A percentile compares a stretch with the other conserved stretches of the same genome.
phyloP scores from a whole-genome alignment of 2,888 invertebrate species.

The Marasmarcha lunaedactyla region DNA sequence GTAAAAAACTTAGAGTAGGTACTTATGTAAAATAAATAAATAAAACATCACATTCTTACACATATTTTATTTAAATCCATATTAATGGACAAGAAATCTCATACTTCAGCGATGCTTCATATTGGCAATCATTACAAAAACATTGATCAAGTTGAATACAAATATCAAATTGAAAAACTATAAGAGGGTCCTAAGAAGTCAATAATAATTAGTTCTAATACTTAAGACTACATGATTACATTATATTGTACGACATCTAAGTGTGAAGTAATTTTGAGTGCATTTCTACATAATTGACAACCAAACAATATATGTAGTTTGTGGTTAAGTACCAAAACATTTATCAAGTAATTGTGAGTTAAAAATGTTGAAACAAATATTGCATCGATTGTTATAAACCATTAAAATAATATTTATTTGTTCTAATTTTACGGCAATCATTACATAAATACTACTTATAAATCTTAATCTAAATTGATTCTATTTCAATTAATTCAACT shows the following conservation, averaged over 20 bases:
- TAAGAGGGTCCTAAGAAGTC: slow-evolving; percentile 44
- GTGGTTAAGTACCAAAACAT: too few relatives aligned
- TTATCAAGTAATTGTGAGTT: too few relatives aligned
- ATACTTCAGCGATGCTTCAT: slow-evolving; percentile 51
- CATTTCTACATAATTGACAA: slow-evolving; percentile 14
- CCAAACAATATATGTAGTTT: too few relatives aligned
- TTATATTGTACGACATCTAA: slow-evolving; percentile 22
- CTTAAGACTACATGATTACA: slow-evolving; percentile 51
- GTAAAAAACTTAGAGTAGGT: neutral
- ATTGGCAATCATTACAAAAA: slow-evolving; percentile 37
- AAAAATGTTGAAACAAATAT: too few relatives aligned
- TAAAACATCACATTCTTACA: slow-evolving; percentile 30
- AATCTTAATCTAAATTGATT: too few relatives aligned
- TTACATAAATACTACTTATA: too few relatives aligned
- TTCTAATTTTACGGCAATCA: too few relatives aligned
- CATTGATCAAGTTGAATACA: slow-evolving; percentile 44
- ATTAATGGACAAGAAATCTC: slow-evolving; percentile 53
- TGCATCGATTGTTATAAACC: too few relatives aligned
- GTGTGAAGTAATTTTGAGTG: slow-evolving; percentile 19
- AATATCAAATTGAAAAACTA: slow-evolving; percentile 57
- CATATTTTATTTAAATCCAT: slow-evolving; percentile 53
- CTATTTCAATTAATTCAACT: too few relatives aligned
- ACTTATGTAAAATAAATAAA: slow-evolving; percentile 11
- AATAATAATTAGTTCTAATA: slow-evolving; percentile 43
- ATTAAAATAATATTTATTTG: too few relatives aligned